Base-by-base conservation (phyloP, 2,888 invertebrate genomes). In the Diploptera punctata region DNA sequence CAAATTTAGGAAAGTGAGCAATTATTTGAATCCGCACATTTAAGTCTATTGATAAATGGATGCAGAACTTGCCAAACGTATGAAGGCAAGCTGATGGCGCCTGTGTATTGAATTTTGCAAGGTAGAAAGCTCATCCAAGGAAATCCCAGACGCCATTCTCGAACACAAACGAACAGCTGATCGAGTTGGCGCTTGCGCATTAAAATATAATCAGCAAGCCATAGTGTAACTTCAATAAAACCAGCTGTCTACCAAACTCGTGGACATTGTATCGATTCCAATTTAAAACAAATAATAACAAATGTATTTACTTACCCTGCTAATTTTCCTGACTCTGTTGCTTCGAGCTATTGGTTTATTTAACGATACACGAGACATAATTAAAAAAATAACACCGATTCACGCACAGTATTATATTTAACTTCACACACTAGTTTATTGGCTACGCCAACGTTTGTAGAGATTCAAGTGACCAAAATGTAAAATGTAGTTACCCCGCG, bases 281-380 rank as follows among this genome's bases (percentile, higher is more conserved):
- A n/a, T 5, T 62, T 26, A 3, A 3, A 9, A 33, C 5, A 3
- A 33, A 65, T 43, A n/a, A 47, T 13, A 47, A 67, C 47, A 1
- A 47, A 24, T 31, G 16, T 47, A 26, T 26, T 43, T 18, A 76
- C 76, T 76, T 61, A 76, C 76, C 73, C 76, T 69, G 54, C 76
- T 76, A 21, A 76, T 74, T 61, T 75, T 76, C 54, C 76, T 44
- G 16, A 74, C 67, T 44, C 68, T 54, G 44, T 57, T 71, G 62
- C 75, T 71, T 5, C 69, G 57, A 18, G 75, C 71, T 10, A 75
- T 71, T 16, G 83, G 82, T 79, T 82, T 83, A 81, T 81, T 83
- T 77, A 82, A 81, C 77, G 82, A 82, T 76, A 81, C 82, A 76
- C 81, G 81, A 80, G 83, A 82, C 83, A 83, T 82, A 33, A 7